Percentiles rank a stretch among this genome's conserved stretches.
These are phyloP conservation scores for Gallinago nigripennis DNA, from an alignment of 2,797 vertebrate genomes.

Conservation along the genomic window DNA sequence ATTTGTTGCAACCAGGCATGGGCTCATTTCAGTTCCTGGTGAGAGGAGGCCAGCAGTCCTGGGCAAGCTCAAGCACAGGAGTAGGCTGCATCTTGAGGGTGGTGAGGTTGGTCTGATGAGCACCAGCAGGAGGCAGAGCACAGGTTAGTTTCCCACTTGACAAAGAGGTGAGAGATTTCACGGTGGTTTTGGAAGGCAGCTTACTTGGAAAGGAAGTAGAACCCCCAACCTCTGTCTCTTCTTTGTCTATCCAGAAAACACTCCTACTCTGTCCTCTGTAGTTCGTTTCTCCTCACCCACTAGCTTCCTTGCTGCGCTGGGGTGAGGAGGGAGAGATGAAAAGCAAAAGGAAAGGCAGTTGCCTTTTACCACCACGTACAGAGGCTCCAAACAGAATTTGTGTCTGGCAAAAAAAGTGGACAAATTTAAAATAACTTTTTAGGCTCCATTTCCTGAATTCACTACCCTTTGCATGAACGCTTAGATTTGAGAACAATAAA, in stretches of 20 bases:
- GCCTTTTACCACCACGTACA: neutral
- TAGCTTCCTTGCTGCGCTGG: neutral
- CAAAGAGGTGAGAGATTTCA: neutral
- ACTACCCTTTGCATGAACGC: neutral
- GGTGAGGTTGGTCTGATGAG: neutral
- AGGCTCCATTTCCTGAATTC: neutral
- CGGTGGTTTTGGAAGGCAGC: neutral
- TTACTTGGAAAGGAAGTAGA: neutral
- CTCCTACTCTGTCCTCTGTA: neutral
- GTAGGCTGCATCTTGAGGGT: neutral
- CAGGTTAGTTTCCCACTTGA: neutral
- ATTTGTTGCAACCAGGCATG: neutral
- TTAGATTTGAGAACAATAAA: constrained; percentile 29
- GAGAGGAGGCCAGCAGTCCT: neutral
- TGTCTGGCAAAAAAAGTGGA: neutral
- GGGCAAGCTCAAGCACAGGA: neutral
- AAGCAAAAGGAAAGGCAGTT: neutral
- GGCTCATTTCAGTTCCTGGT: neutral
- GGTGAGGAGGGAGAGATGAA: neutral
- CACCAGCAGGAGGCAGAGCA: neutral
- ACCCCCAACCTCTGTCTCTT: neutral
- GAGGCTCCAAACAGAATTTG: neutral
- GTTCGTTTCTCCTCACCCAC: neutral
- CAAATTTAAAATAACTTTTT: neutral
- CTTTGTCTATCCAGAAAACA: neutral